These are phyloP conservation scores for Pseudomugil tenellus DNA, from an alignment of 2,797 vertebrate genomes.

Conservation along the genomic window DNA sequence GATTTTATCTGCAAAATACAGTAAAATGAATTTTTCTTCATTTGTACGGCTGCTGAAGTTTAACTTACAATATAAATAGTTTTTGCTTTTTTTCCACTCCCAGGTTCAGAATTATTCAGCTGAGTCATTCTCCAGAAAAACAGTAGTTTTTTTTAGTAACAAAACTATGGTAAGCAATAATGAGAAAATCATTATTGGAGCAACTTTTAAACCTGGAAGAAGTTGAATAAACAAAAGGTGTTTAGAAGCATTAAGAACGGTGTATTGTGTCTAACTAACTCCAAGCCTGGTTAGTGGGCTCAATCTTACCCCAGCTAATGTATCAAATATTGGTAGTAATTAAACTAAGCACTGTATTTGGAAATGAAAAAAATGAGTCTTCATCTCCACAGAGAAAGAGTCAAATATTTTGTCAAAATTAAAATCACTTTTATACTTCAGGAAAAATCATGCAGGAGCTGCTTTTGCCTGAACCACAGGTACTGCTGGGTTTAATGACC, in stretches of 20 bases:
- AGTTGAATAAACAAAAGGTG: not conserved
- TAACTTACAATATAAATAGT: too few species aligned
- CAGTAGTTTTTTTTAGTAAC: too few species aligned
- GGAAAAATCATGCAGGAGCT: constrained; percentile 15
- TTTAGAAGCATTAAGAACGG: not conserved
- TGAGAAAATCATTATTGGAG: too few species aligned
- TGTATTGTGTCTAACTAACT: not conserved
- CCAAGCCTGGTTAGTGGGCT: not conserved
- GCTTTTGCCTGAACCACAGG: constrained; percentile 17
- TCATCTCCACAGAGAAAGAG: too few species aligned
- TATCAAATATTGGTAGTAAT: not conserved
- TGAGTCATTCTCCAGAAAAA: too few species aligned
- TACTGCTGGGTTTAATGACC: constrained; percentile 34
- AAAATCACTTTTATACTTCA: not conserved
- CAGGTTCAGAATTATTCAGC: too few species aligned
- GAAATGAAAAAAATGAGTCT: too few species aligned
- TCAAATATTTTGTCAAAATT: not conserved
- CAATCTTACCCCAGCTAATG: not conserved
- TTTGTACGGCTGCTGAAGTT: too few species aligned
- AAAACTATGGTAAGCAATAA: too few species aligned
- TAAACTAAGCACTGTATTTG: not conserved
- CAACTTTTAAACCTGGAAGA: not conserved
- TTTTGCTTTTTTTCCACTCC: too few species aligned
- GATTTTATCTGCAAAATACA: not conserved
- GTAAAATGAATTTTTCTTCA: not conserved